Evolutionary conservation across 1,140 invertebrate genomes (phyloP).

Genomic region (Nasonia longicornis): DNA sequence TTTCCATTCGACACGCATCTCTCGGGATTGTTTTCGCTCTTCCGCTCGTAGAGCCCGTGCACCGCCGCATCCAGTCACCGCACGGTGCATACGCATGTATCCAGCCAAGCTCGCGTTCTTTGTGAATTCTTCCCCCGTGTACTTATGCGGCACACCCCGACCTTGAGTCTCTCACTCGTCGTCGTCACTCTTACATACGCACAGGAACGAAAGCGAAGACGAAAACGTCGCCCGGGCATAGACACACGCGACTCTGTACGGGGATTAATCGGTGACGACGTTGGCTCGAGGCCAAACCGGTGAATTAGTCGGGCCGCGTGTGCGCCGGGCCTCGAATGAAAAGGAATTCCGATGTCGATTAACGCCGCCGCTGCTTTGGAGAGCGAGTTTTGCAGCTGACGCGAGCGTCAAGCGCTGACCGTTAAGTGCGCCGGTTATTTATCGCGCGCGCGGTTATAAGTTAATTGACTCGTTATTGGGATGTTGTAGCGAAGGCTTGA

Average conservation of each 20-base stretch:
- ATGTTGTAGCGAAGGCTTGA: background rate
- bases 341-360: conserved; percentile 40
- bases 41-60: background rate
- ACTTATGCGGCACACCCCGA: background rate
- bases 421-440: conserved; percentile 7
- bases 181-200: background rate
- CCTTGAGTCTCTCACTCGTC: background rate
- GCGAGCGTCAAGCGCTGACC: background rate
- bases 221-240: background rate
- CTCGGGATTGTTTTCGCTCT: conserved; percentile 8
- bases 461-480: conserved; percentile 35
- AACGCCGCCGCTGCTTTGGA: background rate
- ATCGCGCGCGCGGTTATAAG: background rate
- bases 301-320: conserved; percentile 8
- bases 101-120: background rate
- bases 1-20: background rate
- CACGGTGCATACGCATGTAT: background rate
- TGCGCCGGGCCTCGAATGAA: background rate
- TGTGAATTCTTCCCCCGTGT: background rate
- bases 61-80: background rate
- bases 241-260: background rate
- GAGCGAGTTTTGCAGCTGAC: background rate
- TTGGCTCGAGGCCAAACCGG: conserved; percentile 21
- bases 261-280: conserved; percentile 40
- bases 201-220: background rate